Percentiles rank a stretch among this genome's conserved stretches.
Evolutionary conservation across 2,888 invertebrate genomes (phyloP).

Genomic region (Norana najaformis): DNA sequence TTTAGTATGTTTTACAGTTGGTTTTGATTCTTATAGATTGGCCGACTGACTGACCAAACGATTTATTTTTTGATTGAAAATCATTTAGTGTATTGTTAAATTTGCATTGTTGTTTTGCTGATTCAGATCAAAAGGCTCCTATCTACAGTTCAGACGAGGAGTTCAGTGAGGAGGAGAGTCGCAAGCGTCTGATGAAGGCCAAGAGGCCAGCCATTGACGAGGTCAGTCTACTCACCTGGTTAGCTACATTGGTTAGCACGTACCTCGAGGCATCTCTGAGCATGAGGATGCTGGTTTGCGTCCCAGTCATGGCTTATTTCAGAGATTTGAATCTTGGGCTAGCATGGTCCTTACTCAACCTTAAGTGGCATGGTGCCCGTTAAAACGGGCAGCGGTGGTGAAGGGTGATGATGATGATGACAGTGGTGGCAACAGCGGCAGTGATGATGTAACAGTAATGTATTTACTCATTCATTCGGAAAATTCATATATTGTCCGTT

Average conservation of each 20-base stretch:
- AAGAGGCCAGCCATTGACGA: conserved; percentile 56
- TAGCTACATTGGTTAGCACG: too few species aligned
- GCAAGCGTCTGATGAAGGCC: conserved; percentile 53
- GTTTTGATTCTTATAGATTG: too few species aligned
- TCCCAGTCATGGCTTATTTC: too few species aligned
- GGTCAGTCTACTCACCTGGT: too few species aligned
- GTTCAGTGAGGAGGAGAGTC: conserved; percentile 48
- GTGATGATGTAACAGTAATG: background rate
- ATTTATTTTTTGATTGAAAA: background rate
- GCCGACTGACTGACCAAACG: background rate
- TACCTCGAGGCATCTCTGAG: too few species aligned
- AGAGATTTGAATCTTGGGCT: too few species aligned
- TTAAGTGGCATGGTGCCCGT: too few species aligned
- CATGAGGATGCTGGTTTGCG: too few species aligned
- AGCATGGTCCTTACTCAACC: too few species aligned
- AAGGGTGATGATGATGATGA: background rate
- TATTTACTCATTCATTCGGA: too few species aligned
- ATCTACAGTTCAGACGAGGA: conserved; percentile 82
- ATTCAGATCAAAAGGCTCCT: conserved; percentile 43
- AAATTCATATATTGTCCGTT: background rate
- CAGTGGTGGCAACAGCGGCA: background rate
- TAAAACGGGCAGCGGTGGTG: background rate
- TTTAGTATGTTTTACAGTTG: too few species aligned
- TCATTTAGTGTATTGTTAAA: background rate
- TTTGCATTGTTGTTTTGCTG: background rate